Evolutionary conservation across 2,888 invertebrate species (phyloP).

Genomic region (Lasius platythorax): DNA sequence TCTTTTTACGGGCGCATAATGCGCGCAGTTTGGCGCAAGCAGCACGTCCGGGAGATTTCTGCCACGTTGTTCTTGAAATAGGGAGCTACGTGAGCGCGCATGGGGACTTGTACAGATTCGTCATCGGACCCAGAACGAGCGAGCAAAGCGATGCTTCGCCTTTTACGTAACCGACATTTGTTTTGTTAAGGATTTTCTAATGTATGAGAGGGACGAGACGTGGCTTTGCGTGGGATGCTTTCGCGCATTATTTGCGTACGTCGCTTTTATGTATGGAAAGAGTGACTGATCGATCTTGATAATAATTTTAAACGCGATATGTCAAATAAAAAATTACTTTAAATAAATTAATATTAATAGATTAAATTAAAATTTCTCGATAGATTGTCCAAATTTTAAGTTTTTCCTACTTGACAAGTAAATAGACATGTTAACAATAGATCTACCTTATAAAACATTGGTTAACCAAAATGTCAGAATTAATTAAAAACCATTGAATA

Average conservation of each 20-base stretch:
- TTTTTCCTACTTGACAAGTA: neutral
- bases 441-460: neutral
- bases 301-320: neutral
- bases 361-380: neutral
- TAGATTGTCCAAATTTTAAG: neutral
- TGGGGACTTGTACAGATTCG: slow-evolving; percentile 48
- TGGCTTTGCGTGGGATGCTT: slow-evolving; percentile 5
- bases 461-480: neutral
- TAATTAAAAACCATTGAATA: neutral
- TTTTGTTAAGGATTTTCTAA: slow-evolving; percentile 45
- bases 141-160: slow-evolving; percentile 26
- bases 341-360: neutral
- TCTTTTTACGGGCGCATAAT: slow-evolving; percentile 37
- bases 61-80: slow-evolving; percentile 61
- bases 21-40: slow-evolving; percentile 44
- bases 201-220: neutral
- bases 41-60: slow-evolving; percentile 48
- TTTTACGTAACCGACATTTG: slow-evolving; percentile 39
- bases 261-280: neutral
- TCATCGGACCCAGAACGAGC: slow-evolving; percentile 41
- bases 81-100: slow-evolving; percentile 31
- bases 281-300: neutral
- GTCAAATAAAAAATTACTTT: neutral
- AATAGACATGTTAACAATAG: neutral
- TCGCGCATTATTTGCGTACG: neutral